Conservation (phyloP, 2,888 invertebrate genomes). For the Yponomeuta sedellus region DNA sequence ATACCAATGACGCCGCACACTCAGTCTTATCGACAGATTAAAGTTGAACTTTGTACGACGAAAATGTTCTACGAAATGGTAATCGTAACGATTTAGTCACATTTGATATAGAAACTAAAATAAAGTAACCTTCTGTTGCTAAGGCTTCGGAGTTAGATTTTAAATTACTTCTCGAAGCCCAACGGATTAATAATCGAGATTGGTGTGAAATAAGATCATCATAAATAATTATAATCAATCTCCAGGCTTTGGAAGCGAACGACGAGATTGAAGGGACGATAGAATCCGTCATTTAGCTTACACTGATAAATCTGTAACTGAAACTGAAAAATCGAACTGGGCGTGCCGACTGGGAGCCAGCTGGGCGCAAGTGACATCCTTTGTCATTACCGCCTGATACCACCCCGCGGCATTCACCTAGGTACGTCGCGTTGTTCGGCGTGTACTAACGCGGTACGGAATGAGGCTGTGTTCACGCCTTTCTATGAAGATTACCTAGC, state of each 20-base stretch:
- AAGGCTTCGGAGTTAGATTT: slow-evolving; percentile 5
- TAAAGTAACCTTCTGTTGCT: slow-evolving; percentile 1
- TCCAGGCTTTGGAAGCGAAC: background rate
- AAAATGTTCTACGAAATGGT: background rate
- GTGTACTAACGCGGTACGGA: too few relatives aligned
- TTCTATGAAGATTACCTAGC: too few relatives aligned
- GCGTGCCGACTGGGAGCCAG: too few relatives aligned
- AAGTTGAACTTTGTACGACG: background rate
- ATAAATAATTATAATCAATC: background rate
- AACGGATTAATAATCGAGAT: background rate
- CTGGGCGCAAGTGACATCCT: too few relatives aligned
- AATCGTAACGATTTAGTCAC: slow-evolving; percentile 1
- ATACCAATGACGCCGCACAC: background rate
- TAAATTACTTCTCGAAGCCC: slow-evolving; percentile 5
- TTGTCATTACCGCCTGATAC: too few relatives aligned
- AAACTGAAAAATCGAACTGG: too few relatives aligned
- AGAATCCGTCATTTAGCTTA: background rate
- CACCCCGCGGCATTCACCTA: too few relatives aligned
- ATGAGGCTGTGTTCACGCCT: too few relatives aligned
- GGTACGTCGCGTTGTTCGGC: too few relatives aligned
- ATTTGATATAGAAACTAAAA: slow-evolving; percentile 4
- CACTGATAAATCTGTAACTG: background rate
- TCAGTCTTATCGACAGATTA: background rate
- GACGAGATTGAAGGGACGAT: background rate
- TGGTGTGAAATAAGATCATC: background rate